Evolutionary conservation across 2,113 vertebrate species (phyloP), one percentile per base, ranked within the genome.

Genomic region (Ifrita kowaldi): DNA sequence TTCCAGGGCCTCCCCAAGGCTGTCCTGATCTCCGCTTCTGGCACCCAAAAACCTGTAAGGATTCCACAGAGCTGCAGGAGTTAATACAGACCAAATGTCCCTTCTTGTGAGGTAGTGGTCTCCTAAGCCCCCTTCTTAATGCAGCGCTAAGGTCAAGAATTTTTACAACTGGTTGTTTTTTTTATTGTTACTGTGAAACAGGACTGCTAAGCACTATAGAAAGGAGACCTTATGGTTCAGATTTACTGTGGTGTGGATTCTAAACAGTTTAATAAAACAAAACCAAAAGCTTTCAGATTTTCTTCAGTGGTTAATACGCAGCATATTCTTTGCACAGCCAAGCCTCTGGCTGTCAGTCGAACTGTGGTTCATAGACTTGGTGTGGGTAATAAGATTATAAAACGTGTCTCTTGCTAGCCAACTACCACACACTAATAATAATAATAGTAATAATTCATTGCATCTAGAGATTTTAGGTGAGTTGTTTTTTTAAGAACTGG

Each of bases 331-430:
- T 47, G 30, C 84, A 74, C 76, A 95, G 82, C 90, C 76, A 83
- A 80, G 69, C 32, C 42, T 87, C 84, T 63, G 8, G 57, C 85
- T 85, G 65, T 92, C 5, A 67, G 91, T 97, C 1, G 10, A 60
- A 62, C 69, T 77, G 62, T 80, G 94, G 89, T 96, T 97, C 88
- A 56, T 84, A 95, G 97, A 52, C 73, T 92, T 95, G 88, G 90
- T 95, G 60, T 87, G 60, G 81, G 75, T 97, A 96, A 97, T 97
- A 97, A 97, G 96, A 97, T 97, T 97, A 97, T 96, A 98, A 98
- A 98, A 90, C 96, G 95, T 95, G 91, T 93, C 92, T 97, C 90
- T 96, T 95, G 94, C 96, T 97, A 96, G 93, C 94, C 78, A 90
- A 84, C 90, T 94, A 97, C 95, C 96, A 96, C 80, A 79, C 94